Percentiles rank a stretch among this genome's conserved stretches.
Conservation (phyloP, 92 coral and sea anemone genomes). For the Epizoanthus fatuus region DNA sequence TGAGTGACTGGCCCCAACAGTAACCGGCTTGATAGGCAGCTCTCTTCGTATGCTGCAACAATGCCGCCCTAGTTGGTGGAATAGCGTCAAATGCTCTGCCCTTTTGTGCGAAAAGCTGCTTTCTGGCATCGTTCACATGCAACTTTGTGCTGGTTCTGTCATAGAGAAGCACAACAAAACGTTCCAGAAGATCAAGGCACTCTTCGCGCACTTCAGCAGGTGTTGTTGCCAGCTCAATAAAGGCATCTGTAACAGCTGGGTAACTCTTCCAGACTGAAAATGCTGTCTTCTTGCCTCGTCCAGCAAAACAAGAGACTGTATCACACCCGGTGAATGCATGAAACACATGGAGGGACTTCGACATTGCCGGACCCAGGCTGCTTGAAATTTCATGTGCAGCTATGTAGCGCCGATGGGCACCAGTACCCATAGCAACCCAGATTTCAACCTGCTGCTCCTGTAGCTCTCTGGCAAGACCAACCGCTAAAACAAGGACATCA, state of each 20-base stretch:
- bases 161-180: conserved; percentile 36
- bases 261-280: conserved; percentile 51
- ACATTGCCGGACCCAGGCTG: conserved; percentile 44
- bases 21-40: conserved; percentile 67
- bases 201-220: no score
- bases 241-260: conserved; percentile 41
- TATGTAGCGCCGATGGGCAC: conserved; percentile 36
- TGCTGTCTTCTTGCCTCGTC: conserved; percentile 71
- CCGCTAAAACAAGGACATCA: conserved; percentile 63
- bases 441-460: conserved; percentile 38
- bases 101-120: no score
- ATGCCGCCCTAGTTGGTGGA: conserved; percentile 35
- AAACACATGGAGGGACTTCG: conserved; percentile 60
- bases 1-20: conserved; percentile 68
- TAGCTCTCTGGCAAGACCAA: conserved; percentile 14
- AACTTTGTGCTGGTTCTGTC: no score
- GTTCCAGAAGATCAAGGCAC: background rate
- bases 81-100: no score
- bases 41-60: conserved; percentile 63
- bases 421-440: conserved; percentile 72
- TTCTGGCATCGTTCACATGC: no score
- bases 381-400: conserved; percentile 60
- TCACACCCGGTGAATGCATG: conserved; percentile 83
- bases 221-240: no score
- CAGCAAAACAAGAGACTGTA: conserved; percentile 68